phyloP scores from a whole-genome alignment of 2,888 invertebrate species.

The Polymixis lichenea region DNA sequence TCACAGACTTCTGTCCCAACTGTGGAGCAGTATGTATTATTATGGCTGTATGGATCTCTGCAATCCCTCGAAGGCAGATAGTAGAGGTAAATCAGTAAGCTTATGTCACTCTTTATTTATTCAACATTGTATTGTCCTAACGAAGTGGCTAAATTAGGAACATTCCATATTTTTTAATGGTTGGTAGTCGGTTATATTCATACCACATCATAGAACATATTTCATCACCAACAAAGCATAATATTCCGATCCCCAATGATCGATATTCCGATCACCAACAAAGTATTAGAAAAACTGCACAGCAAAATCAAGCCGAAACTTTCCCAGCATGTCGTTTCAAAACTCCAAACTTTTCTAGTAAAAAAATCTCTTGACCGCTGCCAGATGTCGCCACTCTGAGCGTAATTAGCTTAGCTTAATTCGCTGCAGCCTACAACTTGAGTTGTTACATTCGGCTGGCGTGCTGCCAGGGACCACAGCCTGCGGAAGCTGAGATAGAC shows the following conservation, averaged over 20 bases:
- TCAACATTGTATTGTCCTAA: not conserved
- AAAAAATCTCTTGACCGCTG: constrained; percentile 34
- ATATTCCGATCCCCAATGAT: not conserved
- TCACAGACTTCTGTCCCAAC: not conserved
- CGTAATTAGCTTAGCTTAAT: constrained; percentile 65
- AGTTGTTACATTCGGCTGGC: constrained; percentile 71
- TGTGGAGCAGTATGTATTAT: not conserved
- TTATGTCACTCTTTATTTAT: not conserved
- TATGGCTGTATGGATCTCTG: not conserved
- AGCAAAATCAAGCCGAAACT: not conserved
- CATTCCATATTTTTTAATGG: not conserved
- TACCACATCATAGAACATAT: not conserved
- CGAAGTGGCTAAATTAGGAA: not conserved
- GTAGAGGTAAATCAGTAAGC: not conserved
- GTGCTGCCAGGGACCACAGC: constrained; percentile 74
- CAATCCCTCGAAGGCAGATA: not conserved
- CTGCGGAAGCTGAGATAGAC: constrained; percentile 79
- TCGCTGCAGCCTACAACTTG: constrained; percentile 65
- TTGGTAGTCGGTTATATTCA: not conserved
- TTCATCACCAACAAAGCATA: not conserved
- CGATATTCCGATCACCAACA: not conserved
- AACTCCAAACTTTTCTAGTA: constrained; percentile 31
- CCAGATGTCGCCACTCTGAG: constrained; percentile 39
- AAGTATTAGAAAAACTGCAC: not conserved
- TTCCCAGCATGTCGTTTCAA: not conserved